phyloP scores from a whole-genome alignment of 2,797 vertebrate species.

The Glossophaga mutica region DNA sequence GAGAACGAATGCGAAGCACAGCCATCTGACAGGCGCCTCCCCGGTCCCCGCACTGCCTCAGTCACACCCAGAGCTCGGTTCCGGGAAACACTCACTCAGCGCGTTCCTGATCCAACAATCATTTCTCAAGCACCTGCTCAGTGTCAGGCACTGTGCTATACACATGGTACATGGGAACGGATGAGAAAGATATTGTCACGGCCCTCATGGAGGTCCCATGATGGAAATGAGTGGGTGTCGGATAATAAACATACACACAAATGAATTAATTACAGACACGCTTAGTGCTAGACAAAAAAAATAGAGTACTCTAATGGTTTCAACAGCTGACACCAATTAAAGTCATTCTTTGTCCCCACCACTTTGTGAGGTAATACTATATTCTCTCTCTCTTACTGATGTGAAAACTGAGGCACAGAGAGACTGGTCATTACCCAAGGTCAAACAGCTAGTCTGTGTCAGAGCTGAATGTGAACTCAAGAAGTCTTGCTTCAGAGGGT shows the following conservation, averaged over 20 bases:
- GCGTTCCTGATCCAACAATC: not conserved
- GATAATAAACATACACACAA: not conserved
- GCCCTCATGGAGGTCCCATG: not conserved
- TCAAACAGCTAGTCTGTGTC: not conserved
- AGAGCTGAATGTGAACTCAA: not conserved
- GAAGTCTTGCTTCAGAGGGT: not conserved
- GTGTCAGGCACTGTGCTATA: not conserved
- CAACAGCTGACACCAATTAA: not conserved
- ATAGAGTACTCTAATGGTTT: not conserved
- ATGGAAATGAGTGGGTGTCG: not conserved
- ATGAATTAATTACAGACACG: not conserved
- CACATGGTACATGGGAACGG: not conserved
- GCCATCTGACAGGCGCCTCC: not conserved
- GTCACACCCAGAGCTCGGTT: not conserved
- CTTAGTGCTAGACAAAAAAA: not conserved
- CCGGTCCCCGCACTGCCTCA: not conserved
- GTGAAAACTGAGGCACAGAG: not conserved
- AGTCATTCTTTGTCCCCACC: not conserved
- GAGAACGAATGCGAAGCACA: not conserved
- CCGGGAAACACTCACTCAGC: slow-evolving; percentile 24
- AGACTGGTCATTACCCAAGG: not conserved
- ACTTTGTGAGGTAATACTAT: not conserved
- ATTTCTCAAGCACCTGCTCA: not conserved
- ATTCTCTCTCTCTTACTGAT: not conserved
- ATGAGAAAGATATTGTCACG: not conserved